Base-by-base conservation (phyloP, 2,888 invertebrate species). In the Protonemura montana region DNA sequence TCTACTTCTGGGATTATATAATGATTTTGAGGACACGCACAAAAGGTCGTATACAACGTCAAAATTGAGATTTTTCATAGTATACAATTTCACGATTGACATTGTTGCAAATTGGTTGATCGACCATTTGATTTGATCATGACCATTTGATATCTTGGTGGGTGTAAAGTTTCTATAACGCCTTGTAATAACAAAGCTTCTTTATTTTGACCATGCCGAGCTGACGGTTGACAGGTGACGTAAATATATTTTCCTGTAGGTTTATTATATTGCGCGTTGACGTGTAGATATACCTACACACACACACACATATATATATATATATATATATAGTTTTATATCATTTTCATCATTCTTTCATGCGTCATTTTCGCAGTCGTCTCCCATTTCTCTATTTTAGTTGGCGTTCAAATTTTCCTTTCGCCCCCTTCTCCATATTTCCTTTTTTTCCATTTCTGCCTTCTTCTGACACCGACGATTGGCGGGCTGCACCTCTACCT, bases 311-410 rank as follows among this genome's bases (percentile, higher is more conserved):
- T n/a, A n/a, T n/a, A n/a, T n/a, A n/a, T n/a, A 2, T 81, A 29
- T 29, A 29, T 82, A 28, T 29, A 0, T 82, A 82, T 82, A 82
- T 29, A 21, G 26, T 30, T 82, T 28, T 82, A 82, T 82, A 82
- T 78, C 29, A 78, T 78, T 6, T 78, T 28, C 29, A 2, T 28
- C 29, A 78, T 78, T 78, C 29, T 78, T 78, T 13, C 29, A 26
- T 78, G 3, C 59, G 59, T 21, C 59, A 21, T 59, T 21, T 59
- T 21, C 59, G 59, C 59, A 10, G 59, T 59, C 59, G 1, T 10
- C 59, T 59, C 21, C 59, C 59, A 13, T 59, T 59, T 59, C 59
- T 59, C 59, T 59, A 3, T 59, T 59, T 59, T 59, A 59, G 59
- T 59, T 21, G 59, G 1, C 59, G 59, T 59, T 59, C 59, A 59